Evolutionary conservation across 2,888 invertebrate genomes (phyloP).

Genomic region (Gisinianus flammeolus): DNA sequence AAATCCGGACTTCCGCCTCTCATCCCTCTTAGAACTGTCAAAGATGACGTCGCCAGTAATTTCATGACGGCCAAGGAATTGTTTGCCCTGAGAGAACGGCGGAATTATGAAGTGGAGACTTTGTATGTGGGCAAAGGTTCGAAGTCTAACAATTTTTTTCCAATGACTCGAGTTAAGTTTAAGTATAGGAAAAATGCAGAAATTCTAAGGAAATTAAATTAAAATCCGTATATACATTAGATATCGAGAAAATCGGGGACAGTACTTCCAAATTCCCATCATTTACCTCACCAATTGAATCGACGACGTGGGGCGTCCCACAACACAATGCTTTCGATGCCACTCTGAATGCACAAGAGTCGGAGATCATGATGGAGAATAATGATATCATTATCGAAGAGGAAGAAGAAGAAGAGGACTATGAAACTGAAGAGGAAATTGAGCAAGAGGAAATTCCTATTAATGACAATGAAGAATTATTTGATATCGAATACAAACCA

Average conservation of each 20-base stretch:
- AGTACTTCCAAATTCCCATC: slow-evolving; percentile 27
- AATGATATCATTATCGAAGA: background rate
- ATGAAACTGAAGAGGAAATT: slow-evolving; percentile 9
- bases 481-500: slow-evolving; percentile 28
- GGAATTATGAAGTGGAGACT: slow-evolving; percentile 35
- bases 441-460: slow-evolving; percentile 13
- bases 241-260: slow-evolving; percentile 10
- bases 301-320: slow-evolving; percentile 18
- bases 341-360: background rate
- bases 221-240: background rate
- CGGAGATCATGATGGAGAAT: background rate
- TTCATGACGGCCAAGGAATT: slow-evolving; percentile 43
- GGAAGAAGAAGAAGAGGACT: slow-evolving; percentile 1
- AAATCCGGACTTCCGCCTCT: slow-evolving; percentile 54
- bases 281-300: background rate
- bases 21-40: slow-evolving; percentile 38
- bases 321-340: slow-evolving; percentile 22
- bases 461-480: slow-evolving; percentile 14
- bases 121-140: slow-evolving; percentile 30
- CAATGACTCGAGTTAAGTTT: too few relatives aligned
- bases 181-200: too few relatives aligned
- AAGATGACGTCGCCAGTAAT: slow-evolving; percentile 30
- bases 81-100: slow-evolving; percentile 20
- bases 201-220: too few relatives aligned
- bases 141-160: too few relatives aligned